phyloP scores from a whole-genome alignment of 2,888 invertebrate genomes.

The Erebia palarica region DNA sequence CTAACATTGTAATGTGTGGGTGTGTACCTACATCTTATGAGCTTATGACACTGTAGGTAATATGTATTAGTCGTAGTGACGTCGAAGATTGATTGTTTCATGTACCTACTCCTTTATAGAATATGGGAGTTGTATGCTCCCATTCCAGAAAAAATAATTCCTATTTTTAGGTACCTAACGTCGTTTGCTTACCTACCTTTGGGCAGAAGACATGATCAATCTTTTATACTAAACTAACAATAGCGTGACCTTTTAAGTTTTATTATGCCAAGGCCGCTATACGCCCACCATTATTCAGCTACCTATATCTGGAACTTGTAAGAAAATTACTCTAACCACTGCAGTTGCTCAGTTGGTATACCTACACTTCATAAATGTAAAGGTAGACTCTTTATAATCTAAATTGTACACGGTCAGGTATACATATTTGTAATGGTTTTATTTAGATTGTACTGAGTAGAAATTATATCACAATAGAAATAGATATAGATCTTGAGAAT shows the following conservation, averaged over 20 bases:
- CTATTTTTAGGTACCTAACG: neutral
- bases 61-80: neutral
- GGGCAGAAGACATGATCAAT: neutral
- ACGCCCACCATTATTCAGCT: slow-evolving; percentile 1
- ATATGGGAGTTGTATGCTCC: too few relatives aligned
- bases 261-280: slow-evolving; percentile 2
- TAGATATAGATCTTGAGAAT: too few relatives aligned
- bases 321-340: slow-evolving; percentile 2
- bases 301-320: neutral
- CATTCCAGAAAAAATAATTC: neutral
- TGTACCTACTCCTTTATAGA: too few relatives aligned
- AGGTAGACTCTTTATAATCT: neutral
- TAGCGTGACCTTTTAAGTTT: slow-evolving; percentile 19
- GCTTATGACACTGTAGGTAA: too few relatives aligned
- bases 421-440: too few relatives aligned
- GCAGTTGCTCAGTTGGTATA: slow-evolving; percentile 6
- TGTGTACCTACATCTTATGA: too few relatives aligned
- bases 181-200: neutral
- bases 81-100: neutral
- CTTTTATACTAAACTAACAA: slow-evolving; percentile 20
- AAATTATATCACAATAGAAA: neutral
- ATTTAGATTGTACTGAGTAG: too few relatives aligned
- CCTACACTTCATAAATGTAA: neutral
- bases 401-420: neutral
- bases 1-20: too few relatives aligned